phyloP scores from a whole-genome alignment of 2,888 invertebrate genomes.

The Neocrepidodera transversa region DNA sequence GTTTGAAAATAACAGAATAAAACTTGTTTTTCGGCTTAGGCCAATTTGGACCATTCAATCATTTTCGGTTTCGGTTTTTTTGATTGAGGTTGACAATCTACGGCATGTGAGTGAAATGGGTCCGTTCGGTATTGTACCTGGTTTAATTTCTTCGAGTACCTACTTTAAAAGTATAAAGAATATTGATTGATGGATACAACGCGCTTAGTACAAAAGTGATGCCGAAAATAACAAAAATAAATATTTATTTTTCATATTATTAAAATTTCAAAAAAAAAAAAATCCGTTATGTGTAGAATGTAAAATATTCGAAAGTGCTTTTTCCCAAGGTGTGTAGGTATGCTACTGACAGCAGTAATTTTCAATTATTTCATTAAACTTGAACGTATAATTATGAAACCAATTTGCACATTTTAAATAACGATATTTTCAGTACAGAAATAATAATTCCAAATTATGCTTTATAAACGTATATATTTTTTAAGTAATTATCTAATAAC shows the following conservation, averaged over 20 bases:
- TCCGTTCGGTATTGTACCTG: conserved; percentile 11
- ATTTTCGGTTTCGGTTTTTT: conserved; percentile 34
- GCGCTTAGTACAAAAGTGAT: too few species aligned
- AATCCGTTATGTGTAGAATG: neutral
- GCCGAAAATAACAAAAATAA: too few species aligned
- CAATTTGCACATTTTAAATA: neutral
- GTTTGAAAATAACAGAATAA: conserved; percentile 26
- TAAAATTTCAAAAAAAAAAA: too few species aligned
- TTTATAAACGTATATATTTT: neutral
- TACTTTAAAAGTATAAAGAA: conserved; percentile 14
- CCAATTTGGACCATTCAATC: conserved; percentile 46
- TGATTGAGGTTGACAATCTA: conserved; percentile 52
- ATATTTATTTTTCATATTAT: too few species aligned
- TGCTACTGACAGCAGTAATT: neutral
- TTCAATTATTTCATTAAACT: neutral
- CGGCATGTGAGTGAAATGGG: conserved; percentile 25
- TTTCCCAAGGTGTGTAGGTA: neutral
- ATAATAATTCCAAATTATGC: too few species aligned
- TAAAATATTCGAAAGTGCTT: neutral
- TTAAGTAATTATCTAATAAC: neutral
- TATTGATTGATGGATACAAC: neutral
- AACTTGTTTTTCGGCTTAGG: conserved; percentile 46
- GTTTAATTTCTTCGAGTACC: conserved; percentile 8
- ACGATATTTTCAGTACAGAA: neutral
- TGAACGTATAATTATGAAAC: neutral